A percentile compares a stretch with the other conserved stretches of the same genome.
Conservation (phyloP, 2,797 vertebrate species). For the Carcharodon carcharias region DNA sequence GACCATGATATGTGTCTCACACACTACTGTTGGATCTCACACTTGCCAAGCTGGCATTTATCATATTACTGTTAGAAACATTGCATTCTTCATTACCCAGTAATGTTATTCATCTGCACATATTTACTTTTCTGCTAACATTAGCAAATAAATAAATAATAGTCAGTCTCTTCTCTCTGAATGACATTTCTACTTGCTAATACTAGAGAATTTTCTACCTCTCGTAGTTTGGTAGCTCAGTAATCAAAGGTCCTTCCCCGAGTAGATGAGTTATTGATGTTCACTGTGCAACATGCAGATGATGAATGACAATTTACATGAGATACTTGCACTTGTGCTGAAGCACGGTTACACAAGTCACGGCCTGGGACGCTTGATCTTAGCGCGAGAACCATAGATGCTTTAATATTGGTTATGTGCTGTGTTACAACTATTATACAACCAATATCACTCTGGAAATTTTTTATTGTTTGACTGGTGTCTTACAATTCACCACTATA, state of each 20-base stretch:
- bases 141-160: neutral
- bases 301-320: neutral
- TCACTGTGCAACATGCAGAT: neutral
- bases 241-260: neutral
- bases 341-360: constrained; percentile 3
- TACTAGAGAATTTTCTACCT: neutral
- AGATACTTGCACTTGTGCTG: neutral
- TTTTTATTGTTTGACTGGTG: neutral
- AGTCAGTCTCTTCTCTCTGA: neutral
- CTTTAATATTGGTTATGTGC: neutral
- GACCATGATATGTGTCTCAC: neutral
- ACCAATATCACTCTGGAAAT: neutral
- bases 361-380: neutral
- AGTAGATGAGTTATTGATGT: neutral
- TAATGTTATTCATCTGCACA: neutral
- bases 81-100: constrained; percentile 2
- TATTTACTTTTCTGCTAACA: neutral
- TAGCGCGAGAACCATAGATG: neutral
- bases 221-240: neutral
- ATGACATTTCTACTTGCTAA: neutral
- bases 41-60: neutral
- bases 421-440: neutral
- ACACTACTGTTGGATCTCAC: neutral
- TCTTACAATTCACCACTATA: neutral
- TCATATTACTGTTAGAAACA: constrained; percentile 13